Base-by-base conservation (phyloP, 1,140 invertebrate species). In the Drosophila punjabiensis region DNA sequence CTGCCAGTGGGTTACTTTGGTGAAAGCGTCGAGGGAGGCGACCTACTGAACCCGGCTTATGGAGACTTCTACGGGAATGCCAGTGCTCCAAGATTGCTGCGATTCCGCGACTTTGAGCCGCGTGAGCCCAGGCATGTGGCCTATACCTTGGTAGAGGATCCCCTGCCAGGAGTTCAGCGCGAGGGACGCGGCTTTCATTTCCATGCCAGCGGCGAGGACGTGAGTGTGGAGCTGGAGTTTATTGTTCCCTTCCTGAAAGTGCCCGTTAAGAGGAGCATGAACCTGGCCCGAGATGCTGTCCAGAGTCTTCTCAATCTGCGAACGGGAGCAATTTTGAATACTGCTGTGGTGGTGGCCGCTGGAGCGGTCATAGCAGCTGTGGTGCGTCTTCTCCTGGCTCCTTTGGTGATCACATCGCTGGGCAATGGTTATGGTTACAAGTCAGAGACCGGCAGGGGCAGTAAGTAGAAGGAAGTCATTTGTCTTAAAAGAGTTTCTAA, bases 21-120 rank as follows among this genome's bases (percentile, higher is more conserved):
- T 10, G 61, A 62, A 61, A 65, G 82, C 20, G 68, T 47, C 10
- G 65, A 14, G 50, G 39, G 67, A 43, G 47, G 56, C 6, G 33
- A 70, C 3, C 37, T 45, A n/a, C 18, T 33, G 10, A 3, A 20
- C 18, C 14, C 52, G 20, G 68, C 48, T 13, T 81, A 79, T 13
- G 69, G 66, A 4, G 41, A 81, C 28, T 75, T 77, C 11, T 77
- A 81, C 35, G 74, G 60, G 35, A 89, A 79, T 53, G 66, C 69
- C 32, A 89, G 77, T 47, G 52, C 35, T 8, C 11, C 50, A 7
- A 70, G 53, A 13, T 56, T 58, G 20, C 67, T 92, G 35, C 82
- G 91, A 37, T 92, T 92, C 32, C 91, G 79, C 1, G 82, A 91
- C 67, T 92, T 92, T 47, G 87, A 92, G 39, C 91, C 91, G 8